Conservation (phyloP, 2,113 vertebrate genomes). For the Elaphurus davidianus region DNA sequence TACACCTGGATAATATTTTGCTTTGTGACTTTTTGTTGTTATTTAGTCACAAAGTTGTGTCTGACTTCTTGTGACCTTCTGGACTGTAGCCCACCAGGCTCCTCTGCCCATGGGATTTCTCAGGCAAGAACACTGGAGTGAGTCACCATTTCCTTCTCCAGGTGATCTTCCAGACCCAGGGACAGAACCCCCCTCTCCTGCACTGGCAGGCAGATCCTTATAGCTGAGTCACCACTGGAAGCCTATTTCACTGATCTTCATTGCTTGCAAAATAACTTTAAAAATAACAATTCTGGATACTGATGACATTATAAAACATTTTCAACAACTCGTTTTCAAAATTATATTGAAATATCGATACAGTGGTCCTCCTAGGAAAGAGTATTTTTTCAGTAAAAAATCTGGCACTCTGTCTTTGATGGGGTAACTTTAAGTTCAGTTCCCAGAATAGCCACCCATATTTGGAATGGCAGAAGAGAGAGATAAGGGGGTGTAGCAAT, state of each 20-base stretch:
- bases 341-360: background rate
- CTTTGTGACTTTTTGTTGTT: background rate
- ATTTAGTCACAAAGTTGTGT: background rate
- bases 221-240: background rate
- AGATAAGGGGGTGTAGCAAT: rapidly evolving
- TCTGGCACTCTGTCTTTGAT: background rate
- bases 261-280: background rate
- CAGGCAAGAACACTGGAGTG: background rate
- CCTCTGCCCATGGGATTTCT: background rate
- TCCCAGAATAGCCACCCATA: background rate
- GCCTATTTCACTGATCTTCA: background rate
- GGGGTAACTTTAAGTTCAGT: background rate
- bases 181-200: background rate
- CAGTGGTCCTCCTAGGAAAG: background rate
- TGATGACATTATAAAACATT: background rate
- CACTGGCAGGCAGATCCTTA: background rate
- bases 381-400: background rate
- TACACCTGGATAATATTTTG: background rate
- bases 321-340: background rate
- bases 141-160: background rate
- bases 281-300: background rate
- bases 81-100: background rate
- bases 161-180: background rate
- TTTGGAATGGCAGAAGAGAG: background rate
- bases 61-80: background rate